Evolutionary conservation across 1,140 invertebrate genomes (phyloP), one percentile per base, ranked within the genome.

Genomic region (Melanaphis sacchari): DNA sequence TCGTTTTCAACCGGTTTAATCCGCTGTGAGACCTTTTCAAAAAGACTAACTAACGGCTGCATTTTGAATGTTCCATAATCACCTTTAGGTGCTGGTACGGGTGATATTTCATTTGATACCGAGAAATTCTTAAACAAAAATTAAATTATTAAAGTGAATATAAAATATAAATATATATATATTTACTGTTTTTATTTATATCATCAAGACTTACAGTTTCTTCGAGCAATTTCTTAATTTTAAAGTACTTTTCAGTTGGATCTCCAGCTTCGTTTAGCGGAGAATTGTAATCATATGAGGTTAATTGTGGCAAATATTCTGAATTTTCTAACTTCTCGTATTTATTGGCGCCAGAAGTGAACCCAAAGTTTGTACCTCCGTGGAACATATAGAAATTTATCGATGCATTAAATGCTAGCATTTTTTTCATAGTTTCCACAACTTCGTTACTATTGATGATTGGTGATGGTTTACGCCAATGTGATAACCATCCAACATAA

Each of bases 221-320:
- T 2, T 95, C 94, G 82, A 98, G 96, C 11, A 96, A 95, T 8
- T 97, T 95, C 94, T 97, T 96, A 59, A 99, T 96, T 9, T 96
- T 96, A 82, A 96, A 96, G 95, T 98, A 99, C 95, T 98, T 98
- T 0, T 96, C 95, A 31, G 98, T 98, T 1, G 97, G 96, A 94
- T 98, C 97, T 40, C 98, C 98, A 46, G 97, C 97, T 95, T 98
- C 98, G 89, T 96, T 96, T 84, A 98, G 95, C 0, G 98, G 98
- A 24, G 98, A 97, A 95, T 98, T 97, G 94, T 98, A 98, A 95
- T 98, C 98, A 95, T 98, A 98, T 66, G 97, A 98, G 15, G 98
- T 98, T 38, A 97, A 96, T 94, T 94, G 93, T 26, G 94, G 94
- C 1, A 81, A 43, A 76, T 85, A 94, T 8, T 41, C n/a, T 94